Evolutionary conservation across 2,888 invertebrate genomes (phyloP).

Genomic region (Drosophila robusta): DNA sequence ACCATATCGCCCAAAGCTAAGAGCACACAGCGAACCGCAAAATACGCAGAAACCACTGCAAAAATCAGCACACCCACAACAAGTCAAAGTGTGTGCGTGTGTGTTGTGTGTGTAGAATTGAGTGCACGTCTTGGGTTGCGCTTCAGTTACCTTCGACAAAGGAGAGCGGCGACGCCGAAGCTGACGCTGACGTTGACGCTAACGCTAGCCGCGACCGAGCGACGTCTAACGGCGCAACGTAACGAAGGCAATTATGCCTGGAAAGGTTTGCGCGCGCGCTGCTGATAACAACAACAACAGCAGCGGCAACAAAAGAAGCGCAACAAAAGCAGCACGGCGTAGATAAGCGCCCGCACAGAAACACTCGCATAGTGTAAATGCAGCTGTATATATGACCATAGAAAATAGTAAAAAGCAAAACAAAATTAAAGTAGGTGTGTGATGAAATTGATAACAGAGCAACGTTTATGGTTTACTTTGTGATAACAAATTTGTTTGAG

Average conservation of each 20-base stretch:
- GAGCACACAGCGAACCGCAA: slow-evolving; percentile 40
- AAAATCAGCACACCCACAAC: slow-evolving; percentile 45
- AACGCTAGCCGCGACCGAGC: slow-evolving; percentile 36
- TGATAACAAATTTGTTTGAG: slow-evolving; percentile 57
- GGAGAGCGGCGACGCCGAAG: slow-evolving; percentile 49
- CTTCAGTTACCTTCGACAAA: slow-evolving; percentile 77
- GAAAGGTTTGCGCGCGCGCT: slow-evolving; percentile 47
- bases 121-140: slow-evolving; percentile 62
- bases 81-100: slow-evolving; percentile 24
- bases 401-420: slow-evolving; percentile 45
- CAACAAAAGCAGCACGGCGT: slow-evolving; percentile 57
- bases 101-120: slow-evolving; percentile 46
- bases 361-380: slow-evolving; percentile 26
- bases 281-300: slow-evolving; percentile 48
- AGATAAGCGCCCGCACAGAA: slow-evolving; percentile 55
- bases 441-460: slow-evolving; percentile 64
- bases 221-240: slow-evolving; percentile 46
- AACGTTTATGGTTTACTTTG: slow-evolving; percentile 19
- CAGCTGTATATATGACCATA: slow-evolving; percentile 39
- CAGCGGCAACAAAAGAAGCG: slow-evolving; percentile 39
- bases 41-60: slow-evolving; percentile 50
- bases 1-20: slow-evolving; percentile 36
- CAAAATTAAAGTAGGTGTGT: slow-evolving; percentile 42
- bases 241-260: slow-evolving; percentile 30
- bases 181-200: slow-evolving; percentile 23